Percentiles rank a stretch among this genome's conserved stretches.
Conservation (phyloP, 30 jellyfish, hydroid and myxozoan genomes). For the Mastigias papua region DNA sequence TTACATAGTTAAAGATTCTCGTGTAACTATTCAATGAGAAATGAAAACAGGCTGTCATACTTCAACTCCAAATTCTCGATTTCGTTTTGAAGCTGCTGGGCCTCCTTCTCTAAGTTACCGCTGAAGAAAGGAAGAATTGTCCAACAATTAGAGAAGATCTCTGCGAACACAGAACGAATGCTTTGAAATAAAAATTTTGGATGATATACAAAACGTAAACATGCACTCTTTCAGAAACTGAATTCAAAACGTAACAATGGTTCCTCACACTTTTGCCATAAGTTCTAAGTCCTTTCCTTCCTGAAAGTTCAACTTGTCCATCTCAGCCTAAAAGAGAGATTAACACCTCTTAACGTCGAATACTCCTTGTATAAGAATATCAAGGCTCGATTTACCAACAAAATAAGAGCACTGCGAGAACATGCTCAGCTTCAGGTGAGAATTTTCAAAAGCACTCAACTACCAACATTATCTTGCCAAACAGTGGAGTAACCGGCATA, state of each 20-base stretch:
- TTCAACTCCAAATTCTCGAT: slow-evolving; percentile 84
- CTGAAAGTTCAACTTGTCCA: slow-evolving; percentile 57
- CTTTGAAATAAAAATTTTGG: too few relatives aligned
- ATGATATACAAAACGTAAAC: too few relatives aligned
- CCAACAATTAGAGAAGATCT: too few relatives aligned
- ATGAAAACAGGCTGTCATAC: slow-evolving; percentile 11
- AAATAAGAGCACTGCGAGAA: too few relatives aligned
- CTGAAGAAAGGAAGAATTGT: slow-evolving; percentile 23
- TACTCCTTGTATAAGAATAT: too few relatives aligned
- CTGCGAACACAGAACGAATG: too few relatives aligned
- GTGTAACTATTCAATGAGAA: not conserved
- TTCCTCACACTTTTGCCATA: slow-evolving; percentile 25
- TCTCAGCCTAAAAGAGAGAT: slow-evolving; percentile 29
- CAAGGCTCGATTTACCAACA: too few relatives aligned
- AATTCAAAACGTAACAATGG: not conserved
- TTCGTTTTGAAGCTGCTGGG: slow-evolving; percentile 28
- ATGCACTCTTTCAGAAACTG: not conserved
- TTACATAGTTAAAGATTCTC: too few relatives aligned
- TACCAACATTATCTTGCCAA: too few relatives aligned
- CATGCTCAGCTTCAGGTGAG: too few relatives aligned
- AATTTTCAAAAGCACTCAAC: too few relatives aligned
- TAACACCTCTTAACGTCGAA: not conserved
- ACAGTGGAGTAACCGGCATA: too few relatives aligned
- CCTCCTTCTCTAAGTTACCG: slow-evolving; percentile 70
- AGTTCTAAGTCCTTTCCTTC: slow-evolving; percentile 78